A percentile compares a stretch with the other conserved stretches of the same genome.
Evolutionary conservation across 2,888 invertebrate species (phyloP).

Genomic region (Pterostichus niger): DNA sequence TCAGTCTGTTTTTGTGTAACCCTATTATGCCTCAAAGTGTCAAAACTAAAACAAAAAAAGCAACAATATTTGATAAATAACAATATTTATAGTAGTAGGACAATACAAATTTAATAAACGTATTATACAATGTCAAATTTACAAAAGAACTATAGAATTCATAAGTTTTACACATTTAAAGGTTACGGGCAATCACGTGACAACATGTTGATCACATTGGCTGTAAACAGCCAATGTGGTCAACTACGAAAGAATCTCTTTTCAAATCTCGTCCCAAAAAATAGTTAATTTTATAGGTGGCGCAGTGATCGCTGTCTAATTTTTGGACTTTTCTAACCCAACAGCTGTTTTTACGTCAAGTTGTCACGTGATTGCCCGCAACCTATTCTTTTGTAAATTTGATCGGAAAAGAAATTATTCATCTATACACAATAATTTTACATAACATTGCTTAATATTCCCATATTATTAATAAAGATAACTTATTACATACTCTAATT

Average conservation of each 20-base stretch:
- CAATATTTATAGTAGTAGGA: neutral
- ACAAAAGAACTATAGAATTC: neutral
- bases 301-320: no score
- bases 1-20: constrained; percentile 34
- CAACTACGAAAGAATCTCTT: no score
- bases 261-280: no score
- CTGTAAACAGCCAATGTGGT: no score
- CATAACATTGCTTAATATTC: constrained; percentile 51
- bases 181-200: no score
- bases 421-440: constrained; percentile 57
- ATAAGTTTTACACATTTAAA: no score
- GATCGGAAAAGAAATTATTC: constrained; percentile 4
- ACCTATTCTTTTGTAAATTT: neutral
- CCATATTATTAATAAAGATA: constrained; percentile 35
- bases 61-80: constrained; percentile 5
- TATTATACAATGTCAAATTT: neutral
- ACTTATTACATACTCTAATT: constrained; percentile 21
- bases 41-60: neutral
- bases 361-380: no score
- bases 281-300: no score
- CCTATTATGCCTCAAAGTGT: neutral
- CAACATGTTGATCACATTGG: no score
- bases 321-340: no score
- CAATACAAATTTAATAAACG: neutral
- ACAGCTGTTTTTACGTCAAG: no score